Conservation (phyloP, 2,797 vertebrate genomes). For the Octomys mimax region DNA sequence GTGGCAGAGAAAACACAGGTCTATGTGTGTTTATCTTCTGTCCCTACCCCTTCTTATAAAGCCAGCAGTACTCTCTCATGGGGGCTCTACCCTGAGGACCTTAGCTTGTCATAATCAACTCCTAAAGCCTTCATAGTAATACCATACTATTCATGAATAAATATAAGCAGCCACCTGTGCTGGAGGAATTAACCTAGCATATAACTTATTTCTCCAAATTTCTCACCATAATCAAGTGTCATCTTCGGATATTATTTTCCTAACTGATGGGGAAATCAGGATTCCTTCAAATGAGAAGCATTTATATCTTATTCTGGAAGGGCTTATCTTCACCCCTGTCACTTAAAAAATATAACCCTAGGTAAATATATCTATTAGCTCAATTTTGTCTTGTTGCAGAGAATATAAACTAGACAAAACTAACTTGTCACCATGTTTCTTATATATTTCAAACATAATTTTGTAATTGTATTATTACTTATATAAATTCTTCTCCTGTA, state of each 20-base stretch:
- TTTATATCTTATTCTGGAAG: background rate
- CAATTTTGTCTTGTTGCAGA: background rate
- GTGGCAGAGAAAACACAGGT: too few species aligned
- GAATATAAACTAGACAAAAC: background rate
- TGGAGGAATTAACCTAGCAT: background rate
- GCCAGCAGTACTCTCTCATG: background rate
- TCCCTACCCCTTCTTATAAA: background rate
- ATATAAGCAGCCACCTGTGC: background rate
- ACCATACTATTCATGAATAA: background rate
- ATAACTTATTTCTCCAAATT: background rate
- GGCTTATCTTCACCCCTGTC: background rate
- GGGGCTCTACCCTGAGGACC: rapidly evolving
- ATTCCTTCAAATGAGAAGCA: background rate
- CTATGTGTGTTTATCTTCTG: background rate
- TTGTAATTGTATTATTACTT: background rate
- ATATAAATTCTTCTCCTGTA: background rate
- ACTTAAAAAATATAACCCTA: conserved; percentile 3
- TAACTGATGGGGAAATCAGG: background rate
- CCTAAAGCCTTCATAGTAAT: too few species aligned
- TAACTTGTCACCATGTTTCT: background rate
- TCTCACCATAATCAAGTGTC: background rate
- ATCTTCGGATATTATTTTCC: background rate
- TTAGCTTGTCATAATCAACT: background rate
- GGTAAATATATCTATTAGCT: background rate
- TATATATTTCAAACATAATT: background rate